phyloP scores from a whole-genome alignment of 2,113 vertebrate genomes.

The Sander vitreus region DNA sequence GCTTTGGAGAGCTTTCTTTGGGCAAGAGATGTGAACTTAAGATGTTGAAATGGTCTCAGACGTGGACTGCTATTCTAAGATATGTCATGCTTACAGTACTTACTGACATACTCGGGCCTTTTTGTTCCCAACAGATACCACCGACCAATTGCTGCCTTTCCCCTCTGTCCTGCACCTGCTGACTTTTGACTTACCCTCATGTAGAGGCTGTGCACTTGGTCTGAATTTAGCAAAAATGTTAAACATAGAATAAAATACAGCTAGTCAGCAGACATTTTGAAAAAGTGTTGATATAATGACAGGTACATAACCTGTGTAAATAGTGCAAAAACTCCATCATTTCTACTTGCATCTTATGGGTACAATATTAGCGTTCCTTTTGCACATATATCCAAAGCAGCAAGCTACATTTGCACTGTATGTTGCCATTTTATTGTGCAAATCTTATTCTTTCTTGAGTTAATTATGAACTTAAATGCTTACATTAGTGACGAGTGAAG shows the following conservation, averaged over 20 bases:
- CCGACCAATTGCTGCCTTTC: conserved; percentile 1
- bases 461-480: background rate
- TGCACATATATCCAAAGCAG: background rate
- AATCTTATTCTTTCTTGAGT: background rate
- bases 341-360: background rate
- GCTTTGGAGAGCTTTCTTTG: conserved; percentile 18
- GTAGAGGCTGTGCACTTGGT: background rate
- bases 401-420: background rate
- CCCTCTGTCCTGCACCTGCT: background rate
- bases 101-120: conserved; percentile 24
- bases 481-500: background rate
- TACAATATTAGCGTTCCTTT: background rate
- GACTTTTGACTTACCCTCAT: conserved; percentile 18
- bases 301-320: background rate
- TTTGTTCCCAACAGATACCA: conserved; percentile 7
- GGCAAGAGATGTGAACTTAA: conserved; percentile 14
- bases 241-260: background rate
- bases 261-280: background rate
- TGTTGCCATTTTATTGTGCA: background rate
- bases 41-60: conserved; percentile 27
- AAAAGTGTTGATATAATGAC: background rate
- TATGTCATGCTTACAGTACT: conserved; percentile 21
- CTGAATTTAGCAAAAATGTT: background rate
- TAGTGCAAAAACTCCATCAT: background rate
- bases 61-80: conserved; percentile 2